Conservation (phyloP, 1,140 invertebrate species). For the Melanaphis sacchari region DNA sequence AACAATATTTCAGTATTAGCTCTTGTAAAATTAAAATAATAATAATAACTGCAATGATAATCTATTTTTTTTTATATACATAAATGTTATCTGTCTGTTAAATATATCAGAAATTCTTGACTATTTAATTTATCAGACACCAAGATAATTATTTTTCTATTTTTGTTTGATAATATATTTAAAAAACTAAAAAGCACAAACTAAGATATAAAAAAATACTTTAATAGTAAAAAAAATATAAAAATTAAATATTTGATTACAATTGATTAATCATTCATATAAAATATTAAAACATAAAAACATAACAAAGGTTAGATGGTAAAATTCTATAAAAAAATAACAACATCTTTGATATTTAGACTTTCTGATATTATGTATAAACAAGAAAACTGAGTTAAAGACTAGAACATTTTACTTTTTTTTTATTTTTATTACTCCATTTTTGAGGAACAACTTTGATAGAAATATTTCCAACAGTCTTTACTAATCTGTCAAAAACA, state of each 20-base stretch:
- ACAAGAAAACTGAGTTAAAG: neutral
- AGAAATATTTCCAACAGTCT: conserved; percentile 42
- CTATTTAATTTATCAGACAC: neutral
- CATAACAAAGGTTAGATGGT: neutral
- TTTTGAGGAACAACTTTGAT: conserved; percentile 24
- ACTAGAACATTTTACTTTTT: conserved; percentile 34
- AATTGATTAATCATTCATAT: neutral
- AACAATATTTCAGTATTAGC: too few relatives aligned
- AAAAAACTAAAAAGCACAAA: neutral
- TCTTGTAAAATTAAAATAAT: too few relatives aligned
- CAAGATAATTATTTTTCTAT: neutral
- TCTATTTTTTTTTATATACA: neutral
- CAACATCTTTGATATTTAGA: neutral
- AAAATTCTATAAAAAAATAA: neutral
- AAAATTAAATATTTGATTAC: neutral
- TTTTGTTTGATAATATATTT: neutral
- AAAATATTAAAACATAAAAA: neutral
- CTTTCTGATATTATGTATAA: neutral
- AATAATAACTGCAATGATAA: neutral
- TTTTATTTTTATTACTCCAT: conserved; percentile 33
- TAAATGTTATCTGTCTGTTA: neutral
- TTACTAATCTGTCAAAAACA: conserved; percentile 23
- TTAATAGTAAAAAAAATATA: neutral
- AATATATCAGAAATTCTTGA: neutral
- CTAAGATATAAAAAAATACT: neutral